phyloP scores from a whole-genome alignment of 2,113 vertebrate species.

The Percina caprodes region DNA sequence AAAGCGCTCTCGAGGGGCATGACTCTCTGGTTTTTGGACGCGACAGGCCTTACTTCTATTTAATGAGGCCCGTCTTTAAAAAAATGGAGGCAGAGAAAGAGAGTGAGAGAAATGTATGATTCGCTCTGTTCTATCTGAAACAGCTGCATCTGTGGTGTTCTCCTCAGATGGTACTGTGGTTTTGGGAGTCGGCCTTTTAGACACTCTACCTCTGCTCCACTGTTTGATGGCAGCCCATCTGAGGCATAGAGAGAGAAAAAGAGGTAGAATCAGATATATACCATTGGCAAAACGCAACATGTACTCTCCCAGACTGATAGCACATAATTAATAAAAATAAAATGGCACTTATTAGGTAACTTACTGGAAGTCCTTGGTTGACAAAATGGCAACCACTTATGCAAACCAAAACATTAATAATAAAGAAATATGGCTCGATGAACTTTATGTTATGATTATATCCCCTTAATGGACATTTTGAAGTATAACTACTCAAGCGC shows the following conservation, averaged over 20 bases:
- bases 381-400: slow-evolving; percentile 33
- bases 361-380: slow-evolving; percentile 30
- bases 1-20: slow-evolving; percentile 67
- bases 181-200: slow-evolving; percentile 68
- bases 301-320: slow-evolving; percentile 30
- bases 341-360: slow-evolving; percentile 42
- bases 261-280: slow-evolving; percentile 28
- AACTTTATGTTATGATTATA: slow-evolving; percentile 18
- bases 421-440: slow-evolving; percentile 29
- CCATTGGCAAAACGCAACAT: slow-evolving; percentile 18
- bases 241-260: slow-evolving; percentile 11
- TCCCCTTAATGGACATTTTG: slow-evolving; percentile 23
- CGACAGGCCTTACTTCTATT: slow-evolving; percentile 67
- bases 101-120: slow-evolving; percentile 69
- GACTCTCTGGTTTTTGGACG: slow-evolving; percentile 75
- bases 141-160: slow-evolving; percentile 81
- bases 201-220: slow-evolving; percentile 68
- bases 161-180: slow-evolving; percentile 73
- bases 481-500: slow-evolving; percentile 29
- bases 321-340: slow-evolving; percentile 26
- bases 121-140: slow-evolving; percentile 66
- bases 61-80: slow-evolving; percentile 69
- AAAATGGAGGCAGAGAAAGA: slow-evolving; percentile 49
- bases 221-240: slow-evolving; percentile 63
- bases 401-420: slow-evolving; percentile 50